Evolutionary conservation across 2,113 vertebrate genomes (phyloP).

Genomic region (Takifugu bimaculatus): DNA sequence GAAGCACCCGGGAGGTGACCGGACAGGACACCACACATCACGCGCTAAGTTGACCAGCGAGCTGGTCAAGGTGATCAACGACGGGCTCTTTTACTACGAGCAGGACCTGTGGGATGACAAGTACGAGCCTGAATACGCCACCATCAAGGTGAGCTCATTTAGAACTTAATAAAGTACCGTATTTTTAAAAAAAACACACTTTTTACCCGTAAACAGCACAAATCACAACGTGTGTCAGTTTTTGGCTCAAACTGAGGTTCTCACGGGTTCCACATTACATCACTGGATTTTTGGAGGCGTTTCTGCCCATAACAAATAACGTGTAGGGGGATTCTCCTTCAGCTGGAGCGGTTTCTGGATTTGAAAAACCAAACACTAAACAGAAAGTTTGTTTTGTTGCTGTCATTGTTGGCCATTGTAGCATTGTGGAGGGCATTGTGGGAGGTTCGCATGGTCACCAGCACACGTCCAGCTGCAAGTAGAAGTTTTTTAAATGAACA

Average conservation of each 20-base stretch:
- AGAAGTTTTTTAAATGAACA: conserved; percentile 64
- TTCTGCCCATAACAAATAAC: conserved; percentile 30
- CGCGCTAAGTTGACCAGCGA: conserved; percentile 92
- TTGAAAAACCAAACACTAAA: conserved; percentile 20
- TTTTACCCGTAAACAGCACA: no score
- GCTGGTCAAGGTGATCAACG: conserved; percentile 93
- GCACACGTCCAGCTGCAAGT: conserved; percentile 37
- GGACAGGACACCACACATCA: conserved; percentile 91
- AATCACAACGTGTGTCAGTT: not conserved
- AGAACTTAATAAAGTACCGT: not conserved
- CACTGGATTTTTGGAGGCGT: conserved; percentile 11
- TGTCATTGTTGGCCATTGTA: conserved; percentile 45
- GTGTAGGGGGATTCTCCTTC: conserved; percentile 19
- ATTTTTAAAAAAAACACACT: no score
- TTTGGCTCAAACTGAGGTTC: conserved; percentile 19
- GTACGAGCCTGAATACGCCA: conserved; percentile 94
- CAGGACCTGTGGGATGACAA: conserved; percentile 96
- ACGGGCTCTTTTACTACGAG: conserved; percentile 96
- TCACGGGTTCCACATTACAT: conserved; percentile 42
- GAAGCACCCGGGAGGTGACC: conserved; percentile 93
- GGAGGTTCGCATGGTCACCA: conserved; percentile 49
- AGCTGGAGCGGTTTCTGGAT: conserved; percentile 63
- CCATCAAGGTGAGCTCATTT: conserved; percentile 87
- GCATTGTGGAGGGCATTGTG: conserved; percentile 53
- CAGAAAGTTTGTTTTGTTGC: conserved; percentile 37